Base-by-base conservation (phyloP, 2,888 invertebrate species). In the Teleiodes luculella region DNA sequence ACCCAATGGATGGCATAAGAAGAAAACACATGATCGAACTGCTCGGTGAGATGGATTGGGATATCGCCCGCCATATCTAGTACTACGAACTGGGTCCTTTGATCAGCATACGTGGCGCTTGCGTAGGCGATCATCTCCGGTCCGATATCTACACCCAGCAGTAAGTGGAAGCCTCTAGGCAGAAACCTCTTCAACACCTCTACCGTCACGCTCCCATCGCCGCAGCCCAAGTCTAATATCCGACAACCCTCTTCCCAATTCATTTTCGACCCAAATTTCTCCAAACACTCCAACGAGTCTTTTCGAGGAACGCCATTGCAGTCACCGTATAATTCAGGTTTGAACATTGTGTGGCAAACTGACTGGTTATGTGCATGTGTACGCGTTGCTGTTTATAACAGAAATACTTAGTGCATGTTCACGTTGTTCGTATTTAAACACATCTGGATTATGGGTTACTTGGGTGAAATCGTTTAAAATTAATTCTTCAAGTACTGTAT, bases 151-250 rank as follows among this genome's bases (percentile, higher is more conserved):
- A 43, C 28, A 1, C 58, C 58, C n/a, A 43, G n/a, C 6, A 45
- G 45, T 6, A 11, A 28, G 7, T n/a, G 10, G 7, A 30, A 45
- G 13, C 8, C 14, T 24, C 24, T n/a, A 4, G 45, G 45, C 7
- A 45, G 24, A 28, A 13, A 45, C 13, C n/a, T n/a, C 7, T 28
- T n/a, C 30, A 96, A 78, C 30, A 80, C 66, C 30, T 92, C 80
- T n/a, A 92, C 91, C 0, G 93, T 92, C 10, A 95, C 93, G 65
- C 92, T 91, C 0, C 95, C 95, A 35, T 94, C 93, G 0, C 95
- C 96, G 58, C 93, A 94, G 0, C 96, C 96, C 36, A 95, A 90
- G 66, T 96, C 96, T 55, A 94, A 66, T 2, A 93, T 74, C n/a
- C 77, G 77, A 51, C 82, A 78, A 0, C 83, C 81, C 11, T 75